Base-by-base conservation (phyloP, 64 coral and sea anemone species). In the Exaiptasia diaphana region DNA sequence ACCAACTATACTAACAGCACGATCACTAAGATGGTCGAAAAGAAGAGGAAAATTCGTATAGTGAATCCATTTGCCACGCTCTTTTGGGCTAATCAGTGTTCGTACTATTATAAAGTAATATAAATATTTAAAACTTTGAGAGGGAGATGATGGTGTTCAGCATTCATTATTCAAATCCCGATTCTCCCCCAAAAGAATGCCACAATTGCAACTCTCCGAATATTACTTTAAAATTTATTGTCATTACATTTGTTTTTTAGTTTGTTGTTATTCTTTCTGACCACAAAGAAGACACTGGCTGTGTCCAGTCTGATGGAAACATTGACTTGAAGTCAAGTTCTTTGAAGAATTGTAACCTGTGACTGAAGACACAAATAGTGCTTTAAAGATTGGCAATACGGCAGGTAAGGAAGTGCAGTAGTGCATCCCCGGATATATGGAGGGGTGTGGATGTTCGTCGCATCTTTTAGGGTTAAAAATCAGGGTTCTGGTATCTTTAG, bases 291-390 rank as follows among this genome's bases (percentile, higher is more conserved):
- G 90, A 88, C 18, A 61, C 71, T 21, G 90, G 90, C 45, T 88
- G 77, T 48, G 38, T 79, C 83, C 83, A 96, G 0, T 38, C 45
- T 4, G 33, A 36, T 39, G 48, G 50, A 74, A 97, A 88, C 64
- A 97, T 30, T 32, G 79, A 53, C 36, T 74, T 97, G 43, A 97
- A 87, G 74, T 91, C 29, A 41, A 97, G 88, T 15, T 81, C 68
- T 59, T 88, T 69, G 73, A 97, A 97, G 53, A 97, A 91, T 83
- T 97, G 88, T 30, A 97, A 41, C 64, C 93, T 68, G 50, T 97
- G 93, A 56, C 93, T 97, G 50, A 34, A 78, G 82, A 39, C 40
- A 83, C 7, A 26, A 22, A 28, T 15, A 34, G 0, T 11, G 18
- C 36, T 24, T 15, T 27, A 17, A 11, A 8, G 15, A 29, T 67